Evolutionary conservation across 2,113 vertebrate genomes (phyloP), one percentile per base, ranked within the genome.

Genomic region (Oenanthe oenanthe): DNA sequence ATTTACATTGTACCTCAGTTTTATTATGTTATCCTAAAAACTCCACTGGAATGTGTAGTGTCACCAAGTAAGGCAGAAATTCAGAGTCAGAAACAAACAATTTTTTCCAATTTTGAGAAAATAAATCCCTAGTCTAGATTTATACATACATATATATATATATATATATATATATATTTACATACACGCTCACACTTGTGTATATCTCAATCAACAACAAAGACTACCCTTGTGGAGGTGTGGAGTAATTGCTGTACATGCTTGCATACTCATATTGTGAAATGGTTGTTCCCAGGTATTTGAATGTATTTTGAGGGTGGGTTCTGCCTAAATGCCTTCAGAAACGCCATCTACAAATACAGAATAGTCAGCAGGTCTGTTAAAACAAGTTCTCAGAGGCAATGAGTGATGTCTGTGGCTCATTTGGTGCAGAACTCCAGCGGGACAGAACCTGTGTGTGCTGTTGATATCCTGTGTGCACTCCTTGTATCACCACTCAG

Each of bases 401-500:
- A 45, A 38, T 20, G 31, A 17, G 34, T 12, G 43, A 7, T 19
- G 10, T 19, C 42, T 0, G 0, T 2, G 54, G 85, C 65, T 28
- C 50, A 1, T 7, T 16, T 0, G 1, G 13, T 18, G 22, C 12
- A 57, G 40, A 56, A 38, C n/a, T 45, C 38, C 0, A 2, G 22
- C 1, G 4, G 67, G 34, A 24, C 17, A 47, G 29, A 60, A 29
- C 14, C 34, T 25, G 25, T 28, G 36, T 2, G 1, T 43, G 48
- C 2, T 85, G 53, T 3, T 32, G 20, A 5, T 62, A 14, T 0
- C 12, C 42, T 12, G 10, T 7, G 43, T 8, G 5, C 8, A 16
- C 18, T 70, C 67, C 42, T 26, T 13, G 32, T 40, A 57, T 15
- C 48, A 36, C 4, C 1, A 9, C 17, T 62, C 19, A 8, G 12